A percentile compares a stretch with the other conserved stretches of the same genome.
These are phyloP conservation scores for Molothrus ater DNA, from an alignment of 2,797 vertebrate genomes.

Conservation along the genomic window DNA sequence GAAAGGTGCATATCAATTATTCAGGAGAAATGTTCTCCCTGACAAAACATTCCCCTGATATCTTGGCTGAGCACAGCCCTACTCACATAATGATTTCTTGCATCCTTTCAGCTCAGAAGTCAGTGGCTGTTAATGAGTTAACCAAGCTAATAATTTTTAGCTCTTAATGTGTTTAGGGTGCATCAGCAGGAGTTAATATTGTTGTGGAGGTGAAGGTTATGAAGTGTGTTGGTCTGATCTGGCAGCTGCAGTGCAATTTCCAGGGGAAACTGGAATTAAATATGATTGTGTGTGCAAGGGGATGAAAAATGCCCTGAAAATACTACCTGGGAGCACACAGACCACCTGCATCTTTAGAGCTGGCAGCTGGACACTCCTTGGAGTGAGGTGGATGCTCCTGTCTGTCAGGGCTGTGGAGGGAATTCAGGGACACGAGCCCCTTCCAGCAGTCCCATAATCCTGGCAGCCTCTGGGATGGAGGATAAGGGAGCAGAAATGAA, in stretches of 20 bases:
- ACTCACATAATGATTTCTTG: not conserved
- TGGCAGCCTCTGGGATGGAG: not conserved
- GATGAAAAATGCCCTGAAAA: not conserved
- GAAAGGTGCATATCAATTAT: constrained; percentile 13
- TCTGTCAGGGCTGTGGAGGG: not conserved
- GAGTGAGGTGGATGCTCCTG: not conserved
- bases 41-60: not conserved
- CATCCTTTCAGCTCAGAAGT: not conserved
- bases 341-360: not conserved
- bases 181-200: not conserved
- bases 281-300: not conserved
- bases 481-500: not conserved
- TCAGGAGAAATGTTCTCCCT: not conserved
- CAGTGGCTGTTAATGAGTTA: not conserved
- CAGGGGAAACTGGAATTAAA: not conserved
- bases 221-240: not conserved
- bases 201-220: not conserved
- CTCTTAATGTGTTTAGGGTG: not conserved
- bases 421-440: not conserved
- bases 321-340: not conserved
- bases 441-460: not conserved
- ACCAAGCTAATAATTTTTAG: not conserved
- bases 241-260: not conserved
- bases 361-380: not conserved
- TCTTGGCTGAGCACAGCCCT: not conserved